Evolutionary conservation across 1,140 invertebrate genomes (phyloP).

Genomic region (Mya arenaria): DNA sequence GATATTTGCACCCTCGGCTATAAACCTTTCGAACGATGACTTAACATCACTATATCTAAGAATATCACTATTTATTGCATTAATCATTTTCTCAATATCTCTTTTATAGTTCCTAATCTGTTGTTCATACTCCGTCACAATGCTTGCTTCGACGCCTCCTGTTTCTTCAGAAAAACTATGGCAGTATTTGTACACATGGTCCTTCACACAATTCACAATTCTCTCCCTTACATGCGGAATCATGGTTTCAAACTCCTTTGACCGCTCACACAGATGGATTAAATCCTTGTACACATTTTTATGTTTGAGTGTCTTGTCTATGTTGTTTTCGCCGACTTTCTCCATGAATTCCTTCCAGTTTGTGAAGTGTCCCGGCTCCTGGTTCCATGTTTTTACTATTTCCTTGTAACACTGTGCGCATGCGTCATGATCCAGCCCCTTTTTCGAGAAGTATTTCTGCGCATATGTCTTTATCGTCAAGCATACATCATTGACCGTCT

Average conservation of each 20-base stretch:
- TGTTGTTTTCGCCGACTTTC: conserved; percentile 40
- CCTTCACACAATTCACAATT: conserved; percentile 63
- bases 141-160: conserved; percentile 58
- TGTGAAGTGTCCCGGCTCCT: conserved; percentile 46
- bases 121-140: conserved; percentile 65
- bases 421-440: conserved; percentile 57
- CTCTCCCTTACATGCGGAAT: conserved; percentile 61
- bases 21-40: conserved; percentile 64
- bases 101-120: conserved; percentile 57
- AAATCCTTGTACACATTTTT: conserved; percentile 54
- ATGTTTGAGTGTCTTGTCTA: conserved; percentile 41
- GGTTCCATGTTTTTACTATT: conserved; percentile 55
- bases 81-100: conserved; percentile 64
- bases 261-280: conserved; percentile 63
- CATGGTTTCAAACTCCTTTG: conserved; percentile 66
- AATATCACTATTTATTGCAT: conserved; percentile 64
- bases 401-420: conserved; percentile 58
- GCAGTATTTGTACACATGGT: conserved; percentile 69
- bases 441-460: conserved; percentile 59
- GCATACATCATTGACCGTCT: conserved; percentile 61
- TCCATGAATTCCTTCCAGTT: conserved; percentile 71
- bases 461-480: conserved; percentile 62
- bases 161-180: conserved; percentile 67
- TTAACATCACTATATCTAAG: conserved; percentile 68
- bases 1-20: conserved; percentile 60